Evolutionary conservation across 2,888 invertebrate genomes (phyloP), one percentile per base, ranked within the genome.

Genomic region (Bhutanitis thaidina): DNA sequence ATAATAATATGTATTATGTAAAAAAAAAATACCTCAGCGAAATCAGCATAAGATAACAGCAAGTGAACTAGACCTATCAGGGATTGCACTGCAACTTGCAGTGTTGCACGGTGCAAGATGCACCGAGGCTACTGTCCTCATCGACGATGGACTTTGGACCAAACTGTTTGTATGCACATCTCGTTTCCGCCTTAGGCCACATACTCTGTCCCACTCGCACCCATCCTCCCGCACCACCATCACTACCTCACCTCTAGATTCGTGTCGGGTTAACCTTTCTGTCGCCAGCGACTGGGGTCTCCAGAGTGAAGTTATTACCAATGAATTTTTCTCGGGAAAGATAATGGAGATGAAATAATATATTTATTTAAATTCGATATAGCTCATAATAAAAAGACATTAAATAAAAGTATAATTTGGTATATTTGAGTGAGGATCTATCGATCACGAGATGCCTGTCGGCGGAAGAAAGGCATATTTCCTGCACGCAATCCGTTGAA

Each of bases 81-180:
- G 41, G 20, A 52, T 47, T 46, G 41, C 43, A 52, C 20, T 43
- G 43, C 43, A 61, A 54, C 55, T 51, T 60, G 20, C 20, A 20
- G 3, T 2, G 30, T 51, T 60, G 20, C 20, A 20, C 20, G 20
- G 30, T 43, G 43, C 46, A 61, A 54, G 54, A 51, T 60, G 67
- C 65, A 67, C 60, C 64, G 76, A 73, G 74, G 77, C 76, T 75
- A 80, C 77, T 77, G 74, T 76, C 74, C 76, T 74, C 63, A 71
- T 56, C 65, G 69, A 61, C 67, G 63, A 69, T 67, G 85, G 82
- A 87, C 85, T 87, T 87, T 84, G 79, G 76, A 85, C 82, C 71
- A 69, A 67, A 69, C 64, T 80, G 78, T 80, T 84, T 76, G 68
- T 84, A 75, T 73, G 62, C 69, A 66, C 69, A 68, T 85, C 84